Base-by-base conservation (phyloP, 92 coral and sea anemone species). In the Siderastrea siderea region DNA sequence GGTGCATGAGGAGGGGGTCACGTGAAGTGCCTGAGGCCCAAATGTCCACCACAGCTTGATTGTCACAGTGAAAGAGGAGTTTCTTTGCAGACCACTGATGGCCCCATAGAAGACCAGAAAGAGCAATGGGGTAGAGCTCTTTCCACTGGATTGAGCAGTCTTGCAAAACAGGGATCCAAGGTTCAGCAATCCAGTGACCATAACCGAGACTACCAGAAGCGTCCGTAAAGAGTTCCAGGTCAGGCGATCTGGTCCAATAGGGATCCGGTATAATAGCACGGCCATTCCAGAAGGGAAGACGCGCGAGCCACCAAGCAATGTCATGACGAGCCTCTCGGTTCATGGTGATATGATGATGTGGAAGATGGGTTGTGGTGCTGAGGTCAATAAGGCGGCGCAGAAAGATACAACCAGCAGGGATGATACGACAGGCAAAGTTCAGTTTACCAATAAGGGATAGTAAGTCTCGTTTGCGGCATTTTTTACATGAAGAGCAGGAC, bases 371-470 rank as follows among this genome's bases (percentile, higher is more conserved):
- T 26, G 38, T 26, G 38, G 38, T 26, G 38, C 38, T 26, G 38
- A 26, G 38, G 38, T 26, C 38, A 26, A 26, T 26, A 26, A 26
- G 38, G 38, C 38, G 38, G 38, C 38, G 38, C 38, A 26, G 38
- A 26, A 85, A 77, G 8, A 70, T 85, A 38, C 63, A 51, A 17
- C 76, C 84, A 2, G 62, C 45, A n/a, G 88, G 82, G 17, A 84
- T 55, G 5, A 84, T 75, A 3, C 47, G 7, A 10, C 82, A 85
- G 13, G 75, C 89, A 75, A 46, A 70, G 47, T 75, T 85, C 38
- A 75, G 66, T 65, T 85, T 75, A 48, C 84, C 89, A 50, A 76
- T 68, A 77, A 80, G 16, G 50, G 85, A 26, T 26, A 26, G 38
- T 26, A 26, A 26, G 38, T 26, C 38, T 26, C 38, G 38, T 26